phyloP scores from a whole-genome alignment of 2,888 invertebrate genomes.

The Epinotia ramella region DNA sequence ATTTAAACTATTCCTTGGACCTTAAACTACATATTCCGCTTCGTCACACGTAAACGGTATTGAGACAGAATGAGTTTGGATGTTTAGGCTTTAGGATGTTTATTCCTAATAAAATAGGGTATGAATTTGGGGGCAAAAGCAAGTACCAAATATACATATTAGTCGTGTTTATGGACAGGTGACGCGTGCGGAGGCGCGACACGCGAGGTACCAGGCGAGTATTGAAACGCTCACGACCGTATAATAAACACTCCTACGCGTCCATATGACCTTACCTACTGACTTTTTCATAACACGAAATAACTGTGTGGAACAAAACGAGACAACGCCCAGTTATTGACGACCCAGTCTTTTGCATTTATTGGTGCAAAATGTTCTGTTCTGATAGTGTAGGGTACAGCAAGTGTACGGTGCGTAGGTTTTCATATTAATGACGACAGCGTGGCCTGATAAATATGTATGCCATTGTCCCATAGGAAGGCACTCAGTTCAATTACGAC shows the following conservation, averaged over 20 bases:
- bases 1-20: too few relatives aligned
- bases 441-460: slow-evolving; percentile 33
- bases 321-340: neutral
- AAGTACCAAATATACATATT: too few relatives aligned
- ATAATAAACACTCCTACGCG: too few relatives aligned
- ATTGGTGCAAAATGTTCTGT: neutral
- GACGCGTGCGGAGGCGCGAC: too few relatives aligned
- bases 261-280: too few relatives aligned
- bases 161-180: too few relatives aligned
- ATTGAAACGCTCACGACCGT: too few relatives aligned
- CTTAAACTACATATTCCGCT: neutral
- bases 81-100: neutral
- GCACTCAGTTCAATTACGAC: slow-evolving; percentile 24
- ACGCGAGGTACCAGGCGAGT: too few relatives aligned
- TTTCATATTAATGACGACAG: slow-evolving; percentile 36
- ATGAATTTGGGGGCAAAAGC: neutral
- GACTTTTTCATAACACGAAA: too few relatives aligned
- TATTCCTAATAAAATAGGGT: neutral
- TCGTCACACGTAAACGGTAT: neutral
- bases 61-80: neutral
- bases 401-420: slow-evolving; percentile 16
- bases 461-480: slow-evolving; percentile 40
- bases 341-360: neutral
- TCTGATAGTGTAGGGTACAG: neutral
- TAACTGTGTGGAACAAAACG: neutral